A percentile compares a stretch with the other conserved stretches of the same genome.
Conservation (phyloP, 2,113 vertebrate genomes). For the Cranoglanis bouderius region DNA sequence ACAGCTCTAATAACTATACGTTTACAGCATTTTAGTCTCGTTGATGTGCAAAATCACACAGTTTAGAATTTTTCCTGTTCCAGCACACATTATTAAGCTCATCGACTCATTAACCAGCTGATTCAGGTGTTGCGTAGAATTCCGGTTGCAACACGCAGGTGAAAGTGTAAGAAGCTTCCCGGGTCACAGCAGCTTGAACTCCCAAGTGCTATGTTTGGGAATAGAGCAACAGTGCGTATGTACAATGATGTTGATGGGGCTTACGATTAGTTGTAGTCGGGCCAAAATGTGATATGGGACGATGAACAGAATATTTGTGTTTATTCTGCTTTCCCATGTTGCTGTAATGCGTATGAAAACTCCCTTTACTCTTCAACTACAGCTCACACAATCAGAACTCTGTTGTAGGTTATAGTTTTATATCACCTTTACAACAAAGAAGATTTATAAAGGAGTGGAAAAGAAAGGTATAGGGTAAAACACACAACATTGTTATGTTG, state of each 20-base stretch:
- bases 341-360: background rate
- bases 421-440: background rate
- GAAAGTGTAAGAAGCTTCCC: background rate
- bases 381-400: background rate
- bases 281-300: slow-evolving; percentile 4
- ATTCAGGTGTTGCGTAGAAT: background rate
- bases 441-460: background rate
- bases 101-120: background rate
- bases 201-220: background rate
- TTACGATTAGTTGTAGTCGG: background rate
- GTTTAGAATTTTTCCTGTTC: background rate
- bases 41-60: background rate
- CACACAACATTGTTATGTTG: background rate
- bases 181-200: background rate
- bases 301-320: background rate
- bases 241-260: too few relatives aligned
- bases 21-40: background rate
- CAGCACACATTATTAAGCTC: background rate
- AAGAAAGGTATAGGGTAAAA: background rate
- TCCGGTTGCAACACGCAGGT: background rate
- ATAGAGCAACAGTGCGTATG: background rate
- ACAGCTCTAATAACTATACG: background rate
- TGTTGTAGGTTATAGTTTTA: background rate
- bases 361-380: background rate
- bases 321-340: background rate